Percentiles rank a stretch among this genome's conserved stretches.
Conservation (phyloP, 1,140 invertebrate genomes). For the Calosoma granatense region DNA sequence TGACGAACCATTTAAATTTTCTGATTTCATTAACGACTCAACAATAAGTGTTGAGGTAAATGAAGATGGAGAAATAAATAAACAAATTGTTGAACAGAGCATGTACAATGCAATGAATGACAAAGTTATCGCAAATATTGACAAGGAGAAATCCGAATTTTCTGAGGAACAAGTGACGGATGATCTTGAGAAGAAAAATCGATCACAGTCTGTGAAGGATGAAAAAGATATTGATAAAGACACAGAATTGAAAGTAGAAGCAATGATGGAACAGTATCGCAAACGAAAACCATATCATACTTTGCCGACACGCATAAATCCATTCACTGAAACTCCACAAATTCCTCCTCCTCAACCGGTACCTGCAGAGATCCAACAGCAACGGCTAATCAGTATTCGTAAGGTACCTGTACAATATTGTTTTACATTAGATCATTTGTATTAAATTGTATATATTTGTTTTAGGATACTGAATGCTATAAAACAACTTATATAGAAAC, state of each 20-base stretch:
- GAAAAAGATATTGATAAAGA: conserved; percentile 14
- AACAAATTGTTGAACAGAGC: not conserved
- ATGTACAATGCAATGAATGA: not conserved
- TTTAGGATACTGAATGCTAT: conserved; percentile 44
- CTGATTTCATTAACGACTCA: conserved; percentile 33
- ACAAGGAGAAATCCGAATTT: not conserved
- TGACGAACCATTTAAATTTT: conserved; percentile 15
- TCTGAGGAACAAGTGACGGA: not conserved
- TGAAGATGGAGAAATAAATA: too few relatives aligned
- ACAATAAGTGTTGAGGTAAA: conserved; percentile 8
- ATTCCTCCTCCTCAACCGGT: conserved; percentile 45
- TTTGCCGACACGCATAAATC: conserved; percentile 28
- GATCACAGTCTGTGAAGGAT: not conserved
- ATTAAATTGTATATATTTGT: conserved; percentile 9
- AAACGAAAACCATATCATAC: conserved; percentile 28
- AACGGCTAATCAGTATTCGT: conserved; percentile 63
- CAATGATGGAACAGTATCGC: conserved; percentile 22
- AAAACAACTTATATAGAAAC: conserved; percentile 45
- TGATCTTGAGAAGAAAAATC: not conserved
- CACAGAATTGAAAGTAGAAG: conserved; percentile 21
- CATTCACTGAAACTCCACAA: conserved; percentile 39
- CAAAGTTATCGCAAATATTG: not conserved
- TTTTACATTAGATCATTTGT: conserved; percentile 10
- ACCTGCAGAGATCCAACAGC: conserved; percentile 63
- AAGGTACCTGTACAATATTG: conserved; percentile 52